Evolutionary conservation across 1,140 invertebrate genomes (phyloP), one percentile per base, ranked within the genome.

Genomic region (Acarapis woodi): DNA sequence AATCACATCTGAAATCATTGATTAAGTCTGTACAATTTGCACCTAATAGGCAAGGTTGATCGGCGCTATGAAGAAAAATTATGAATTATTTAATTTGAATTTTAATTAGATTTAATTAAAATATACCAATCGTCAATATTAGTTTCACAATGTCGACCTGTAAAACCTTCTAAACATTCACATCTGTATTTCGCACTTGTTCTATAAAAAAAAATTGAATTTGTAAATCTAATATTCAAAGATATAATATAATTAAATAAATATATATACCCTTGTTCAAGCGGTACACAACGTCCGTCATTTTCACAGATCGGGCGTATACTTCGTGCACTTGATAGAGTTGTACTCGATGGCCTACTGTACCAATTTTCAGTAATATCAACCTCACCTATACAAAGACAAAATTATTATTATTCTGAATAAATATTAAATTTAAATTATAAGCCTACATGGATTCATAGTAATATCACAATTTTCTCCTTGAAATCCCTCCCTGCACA

Each of bases 51-150:
- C 90, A 97, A 8, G 87, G 85, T 42, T 72, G 68, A 52, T 88
- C 83, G 9, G 76, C 70, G 30, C n/a, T n/a, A n/a, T n/a, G n/a
- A n/a, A n/a, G n/a, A n/a, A n/a, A n/a, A n/a, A n/a, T n/a, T n/a
- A n/a, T n/a, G n/a, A n/a, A n/a, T n/a, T n/a, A n/a, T n/a, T n/a
- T n/a, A n/a, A n/a, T n/a, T n/a, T n/a, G n/a, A n/a, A n/a, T n/a
- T n/a, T n/a, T n/a, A n/a, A n/a, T n/a, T n/a, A n/a, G n/a, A n/a
- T n/a, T n/a, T n/a, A n/a, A n/a, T n/a, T n/a, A 56, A n/a, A n/a
- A n/a, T n/a, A n/a, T n/a, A n/a, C n/a, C 90, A 99, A 51, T 97
- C 90, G 51, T 99, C 75, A 21, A 68, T 83, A 52, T 99, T 94
- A 9, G 68, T 68, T 54, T 93, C 80, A 57, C 90, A 99, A 42